phyloP scores from a whole-genome alignment of 2,113 vertebrate genomes.

The Tupaia tana region DNA sequence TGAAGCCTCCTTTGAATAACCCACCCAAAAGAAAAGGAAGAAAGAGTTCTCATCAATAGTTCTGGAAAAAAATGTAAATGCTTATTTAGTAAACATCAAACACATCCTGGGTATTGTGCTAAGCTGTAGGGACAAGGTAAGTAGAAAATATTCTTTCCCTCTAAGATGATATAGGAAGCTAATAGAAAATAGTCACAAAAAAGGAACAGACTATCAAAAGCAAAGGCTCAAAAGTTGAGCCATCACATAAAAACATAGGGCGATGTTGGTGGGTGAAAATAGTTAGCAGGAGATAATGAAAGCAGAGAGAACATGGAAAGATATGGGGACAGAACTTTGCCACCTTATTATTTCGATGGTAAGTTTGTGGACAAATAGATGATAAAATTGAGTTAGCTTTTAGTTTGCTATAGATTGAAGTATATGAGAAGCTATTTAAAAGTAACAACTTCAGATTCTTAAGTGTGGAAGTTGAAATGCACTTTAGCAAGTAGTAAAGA shows the following conservation, averaged over 20 bases:
- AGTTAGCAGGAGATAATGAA: constrained; percentile 5
- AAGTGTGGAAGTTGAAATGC: not conserved
- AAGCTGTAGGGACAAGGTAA: not conserved
- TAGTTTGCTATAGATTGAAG: constrained; percentile 30
- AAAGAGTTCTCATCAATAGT: not conserved
- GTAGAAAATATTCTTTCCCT: not conserved
- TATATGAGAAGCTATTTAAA: constrained; percentile 23
- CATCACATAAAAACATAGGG: not conserved
- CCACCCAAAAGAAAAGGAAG: not conserved
- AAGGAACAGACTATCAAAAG: not conserved
- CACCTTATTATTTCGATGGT: not conserved
- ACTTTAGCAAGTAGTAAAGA: constrained; percentile 26
- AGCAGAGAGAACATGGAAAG: not conserved
- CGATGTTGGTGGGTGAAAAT: not conserved
- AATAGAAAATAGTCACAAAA: not conserved
- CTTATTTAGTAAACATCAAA: not conserved
- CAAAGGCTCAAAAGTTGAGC: not conserved
- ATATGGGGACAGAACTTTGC: not conserved
- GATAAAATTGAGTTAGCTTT: constrained; percentile 45
- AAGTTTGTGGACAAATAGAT: constrained; percentile 40
- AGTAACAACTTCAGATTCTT: constrained; percentile 17
- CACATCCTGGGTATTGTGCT: not conserved
- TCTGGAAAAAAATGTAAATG: not conserved
- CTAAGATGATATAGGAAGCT: not conserved
- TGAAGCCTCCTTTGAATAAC: not conserved